Base-by-base conservation (phyloP, 2,797 vertebrate genomes). In the Alosa sapidissima region DNA sequence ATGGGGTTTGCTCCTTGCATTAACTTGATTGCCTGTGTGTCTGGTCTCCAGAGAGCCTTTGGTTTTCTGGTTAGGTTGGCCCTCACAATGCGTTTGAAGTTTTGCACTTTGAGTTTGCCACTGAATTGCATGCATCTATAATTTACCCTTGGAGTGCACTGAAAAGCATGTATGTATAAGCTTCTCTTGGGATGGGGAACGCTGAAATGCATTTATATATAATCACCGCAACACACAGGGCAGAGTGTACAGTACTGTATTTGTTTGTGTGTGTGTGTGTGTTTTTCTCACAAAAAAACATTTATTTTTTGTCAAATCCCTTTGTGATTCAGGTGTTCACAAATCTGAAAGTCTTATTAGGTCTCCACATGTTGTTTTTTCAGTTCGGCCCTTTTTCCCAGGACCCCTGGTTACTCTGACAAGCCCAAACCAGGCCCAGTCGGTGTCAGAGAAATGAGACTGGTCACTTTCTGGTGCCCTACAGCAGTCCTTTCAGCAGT, bases 1-100 rank as follows among this genome's bases (percentile, higher is more conserved):
- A 84, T 82, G 85, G 49, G 33, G 82, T 89, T 87, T 81, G 75
- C 49, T 68, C 84, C 48, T 86, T 84, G 81, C 86, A 88, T 87
- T 1, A 13, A 84, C 84, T 89, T 81, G 41, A 88, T 87, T 85
- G 81, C 82, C 72, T 86, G 86, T 24, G 36, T 84, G 78, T 84
- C 62, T 78, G 82, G 58, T 72, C 82, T 90, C 87, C 78, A 83
- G 75, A 62, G 4, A 1, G 47, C 55, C 19, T 45, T 65, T 81
- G 49, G n/a, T 28, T 85, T 81, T 81, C 78, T 81, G 83, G 81
- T 75, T 19, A 45, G 81, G 62, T 86, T 88, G 81, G 81, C 19
- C 19, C 55, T 84, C 82, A 28, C 86, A 48, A 85, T 78, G 51
- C 33, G 82, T 51, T 81, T 78, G 49, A 88, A 84, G 83, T 47